A percentile compares a stretch with the other conserved stretches of the same genome.
These are phyloP conservation scores for Cheilosia variabilis DNA, from an alignment of 2,888 invertebrate species.

Conservation along the genomic window DNA sequence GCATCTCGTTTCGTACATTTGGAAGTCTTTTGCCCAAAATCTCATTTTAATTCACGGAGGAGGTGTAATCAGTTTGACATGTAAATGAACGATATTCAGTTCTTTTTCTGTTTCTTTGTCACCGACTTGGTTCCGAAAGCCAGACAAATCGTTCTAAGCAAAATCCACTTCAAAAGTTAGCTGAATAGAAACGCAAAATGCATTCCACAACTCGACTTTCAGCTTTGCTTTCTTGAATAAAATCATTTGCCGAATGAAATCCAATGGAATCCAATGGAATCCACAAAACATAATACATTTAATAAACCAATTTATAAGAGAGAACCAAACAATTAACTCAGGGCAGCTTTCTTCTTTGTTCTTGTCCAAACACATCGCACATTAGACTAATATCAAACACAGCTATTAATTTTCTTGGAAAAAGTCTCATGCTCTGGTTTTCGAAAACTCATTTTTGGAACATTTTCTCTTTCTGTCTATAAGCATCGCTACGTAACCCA, in stretches of 20 bases:
- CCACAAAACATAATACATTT: slow-evolving; percentile 5
- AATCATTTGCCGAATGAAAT: background rate
- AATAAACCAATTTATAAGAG: background rate
- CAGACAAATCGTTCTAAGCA: no score
- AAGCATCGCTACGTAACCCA: slow-evolving; percentile 19
- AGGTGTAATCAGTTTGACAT: no score
- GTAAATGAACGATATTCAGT: no score
- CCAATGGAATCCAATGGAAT: background rate
- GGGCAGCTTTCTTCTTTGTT: slow-evolving; percentile 21
- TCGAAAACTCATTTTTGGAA: slow-evolving; percentile 1
- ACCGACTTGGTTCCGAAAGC: no score
- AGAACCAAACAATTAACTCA: slow-evolving; percentile 1
- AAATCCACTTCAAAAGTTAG: no score
- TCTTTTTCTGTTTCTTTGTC: no score
- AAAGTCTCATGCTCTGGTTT: slow-evolving; percentile 1
- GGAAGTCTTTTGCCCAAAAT: no score
- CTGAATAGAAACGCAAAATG: background rate
- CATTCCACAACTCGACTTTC: no score
- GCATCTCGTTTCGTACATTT: no score
- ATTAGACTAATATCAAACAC: slow-evolving; percentile 55
- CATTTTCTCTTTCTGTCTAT: background rate
- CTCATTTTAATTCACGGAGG: no score
- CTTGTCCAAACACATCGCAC: slow-evolving; percentile 49
- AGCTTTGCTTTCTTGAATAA: background rate
- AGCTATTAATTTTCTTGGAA: slow-evolving; percentile 45